Evolutionary conservation across 2,888 invertebrate species (phyloP).

Genomic region (Noctua pronuba): DNA sequence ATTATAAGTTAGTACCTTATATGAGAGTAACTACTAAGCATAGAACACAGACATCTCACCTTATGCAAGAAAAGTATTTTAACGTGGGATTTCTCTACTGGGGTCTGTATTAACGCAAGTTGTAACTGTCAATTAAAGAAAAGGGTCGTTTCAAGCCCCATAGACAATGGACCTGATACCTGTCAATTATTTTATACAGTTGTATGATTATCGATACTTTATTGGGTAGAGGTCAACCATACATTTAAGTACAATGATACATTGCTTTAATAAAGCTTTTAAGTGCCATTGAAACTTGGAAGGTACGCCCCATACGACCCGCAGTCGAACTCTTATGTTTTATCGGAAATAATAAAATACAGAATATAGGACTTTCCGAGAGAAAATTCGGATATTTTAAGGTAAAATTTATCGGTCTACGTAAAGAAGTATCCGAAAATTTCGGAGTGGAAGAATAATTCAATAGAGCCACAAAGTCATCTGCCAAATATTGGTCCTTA

Average conservation of each 20-base stretch:
- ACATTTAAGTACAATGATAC: conserved; percentile 27
- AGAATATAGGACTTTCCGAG: not conserved
- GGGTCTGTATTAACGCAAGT: conserved; percentile 2
- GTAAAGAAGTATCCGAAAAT: conserved; percentile 25
- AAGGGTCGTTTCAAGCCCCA: conserved; percentile 1
- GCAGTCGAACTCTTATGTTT: conserved; percentile 1
- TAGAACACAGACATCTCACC: not conserved
- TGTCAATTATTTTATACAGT: conserved; percentile 54
- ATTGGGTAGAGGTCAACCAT: conserved; percentile 9
- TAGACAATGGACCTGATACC: conserved; percentile 42
- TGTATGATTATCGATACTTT: conserved; percentile 13
- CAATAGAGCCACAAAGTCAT: conserved; percentile 43
- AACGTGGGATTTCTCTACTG: conserved; percentile 19
- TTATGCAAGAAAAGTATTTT: conserved; percentile 1
- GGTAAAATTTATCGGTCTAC: not conserved
- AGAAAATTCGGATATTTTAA: not conserved
- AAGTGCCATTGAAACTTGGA: not conserved
- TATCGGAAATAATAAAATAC: conserved; percentile 15
- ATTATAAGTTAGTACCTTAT: not conserved
- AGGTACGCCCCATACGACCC: not conserved
- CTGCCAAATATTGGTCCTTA: conserved; percentile 32
- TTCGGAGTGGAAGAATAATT: conserved; percentile 42
- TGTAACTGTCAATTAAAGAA: conserved; percentile 49
- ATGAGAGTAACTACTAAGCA: not conserved
- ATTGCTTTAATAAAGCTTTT: conserved; percentile 35